Conservation (phyloP, 2,888 invertebrate genomes). For the Magallana nippona region DNA sequence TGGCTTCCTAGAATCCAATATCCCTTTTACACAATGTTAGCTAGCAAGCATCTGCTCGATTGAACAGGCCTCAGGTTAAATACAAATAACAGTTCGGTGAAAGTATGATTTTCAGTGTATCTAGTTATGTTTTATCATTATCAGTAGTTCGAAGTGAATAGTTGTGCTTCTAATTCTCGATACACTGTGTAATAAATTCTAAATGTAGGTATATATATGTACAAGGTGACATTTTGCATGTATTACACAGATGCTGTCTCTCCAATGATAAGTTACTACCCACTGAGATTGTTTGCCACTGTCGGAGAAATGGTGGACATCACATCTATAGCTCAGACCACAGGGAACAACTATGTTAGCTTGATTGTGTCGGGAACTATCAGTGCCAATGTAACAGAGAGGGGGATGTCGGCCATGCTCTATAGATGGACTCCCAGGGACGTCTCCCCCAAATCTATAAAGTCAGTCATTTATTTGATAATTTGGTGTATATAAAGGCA, state of each 20-base stretch:
- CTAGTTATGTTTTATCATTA: no score
- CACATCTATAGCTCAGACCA: conserved; percentile 38
- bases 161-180: no score
- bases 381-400: conserved; percentile 15
- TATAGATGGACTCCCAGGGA: conserved; percentile 22
- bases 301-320: conserved; percentile 29
- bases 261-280: conserved; percentile 27
- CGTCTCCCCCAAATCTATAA: conserved; percentile 1
- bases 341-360: conserved; percentile 37
- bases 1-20: no score
- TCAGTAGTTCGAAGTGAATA: no score
- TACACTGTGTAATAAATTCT: no score
- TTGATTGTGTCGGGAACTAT: conserved; percentile 32
- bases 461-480: background rate
- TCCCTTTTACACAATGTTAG: no score
- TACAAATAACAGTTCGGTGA: no score
- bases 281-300: conserved; percentile 37
- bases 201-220: no score
- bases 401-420: background rate
- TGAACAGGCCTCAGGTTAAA: no score
- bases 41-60: no score
- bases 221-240: no score
- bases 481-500: background rate
- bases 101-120: no score
- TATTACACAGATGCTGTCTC: background rate